Base-by-base conservation (phyloP, 2,113 vertebrate species). In the Pogona vitticeps region DNA sequence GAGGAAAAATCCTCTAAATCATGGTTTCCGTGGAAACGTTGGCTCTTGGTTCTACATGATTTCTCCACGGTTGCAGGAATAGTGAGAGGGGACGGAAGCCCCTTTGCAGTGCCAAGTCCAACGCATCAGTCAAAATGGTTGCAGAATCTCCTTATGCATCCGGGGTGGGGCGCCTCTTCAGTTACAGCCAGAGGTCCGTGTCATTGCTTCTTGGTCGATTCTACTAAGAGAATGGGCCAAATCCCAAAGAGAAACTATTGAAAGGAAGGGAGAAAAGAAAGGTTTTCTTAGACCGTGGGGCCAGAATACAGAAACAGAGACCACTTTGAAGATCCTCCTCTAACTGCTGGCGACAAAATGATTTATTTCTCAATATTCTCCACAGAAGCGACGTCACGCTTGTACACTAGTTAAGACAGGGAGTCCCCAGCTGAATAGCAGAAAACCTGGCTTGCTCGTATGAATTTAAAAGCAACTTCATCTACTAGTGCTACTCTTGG, bases 211-310 rank as follows among this genome's bases (percentile, higher is more conserved):
- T 97, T 98, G 84, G 97, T 97, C 9, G 97, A 96, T 82, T 99
- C 98, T 86, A 99, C 94, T 87, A 98, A 96, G 89, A 99, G 94
- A 61, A 97, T 91, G 42, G 98, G 99, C 99, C 98, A 99, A 79
- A 99, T 97, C 81, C 98, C 98, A 61, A 97, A 97, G 77, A 98
- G 0, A 94, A 99, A 99, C 99, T 99, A 94, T 91, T 42, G 73
- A 92, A 85, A 95, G 84, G 56, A 83, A 86, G 58, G 59, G n/a
- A 82, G 76, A 80, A 38, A 52, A 75, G 13, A 80, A 78, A 81
- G 31, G 71, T 40, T 14, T 75, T 3, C 28, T 26, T 1, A 1
- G 17, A 3, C 46, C 58, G 14, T 10, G 80, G 28, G 85, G 84
- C 26, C 13, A 46, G 5, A 36, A 83, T 28, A 56, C 5, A 86